Percentiles rank a stretch among this genome's conserved stretches.
Evolutionary conservation across 2,797 vertebrate genomes (phyloP).

Genomic region (Diglossa cyanea): DNA sequence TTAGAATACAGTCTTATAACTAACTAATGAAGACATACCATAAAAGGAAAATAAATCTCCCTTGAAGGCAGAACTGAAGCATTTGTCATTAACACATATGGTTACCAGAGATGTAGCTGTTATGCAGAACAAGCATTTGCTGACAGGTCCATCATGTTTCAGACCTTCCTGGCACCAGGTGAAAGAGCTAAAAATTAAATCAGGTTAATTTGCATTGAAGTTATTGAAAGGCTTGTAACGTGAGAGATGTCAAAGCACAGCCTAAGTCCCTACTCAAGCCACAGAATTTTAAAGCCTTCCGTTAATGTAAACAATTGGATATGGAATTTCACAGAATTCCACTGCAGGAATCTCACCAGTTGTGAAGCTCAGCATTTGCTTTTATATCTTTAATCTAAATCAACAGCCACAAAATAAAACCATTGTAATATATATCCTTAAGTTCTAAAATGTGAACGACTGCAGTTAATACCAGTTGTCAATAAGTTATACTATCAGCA

Average conservation of each 20-base stretch:
- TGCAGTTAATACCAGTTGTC: background rate
- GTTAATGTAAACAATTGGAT: background rate
- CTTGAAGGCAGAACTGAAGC: background rate
- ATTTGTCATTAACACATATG: background rate
- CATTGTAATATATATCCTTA: background rate
- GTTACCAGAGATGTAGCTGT: constrained; percentile 55
- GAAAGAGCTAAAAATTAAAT: constrained; percentile 11
- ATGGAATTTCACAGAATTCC: background rate
- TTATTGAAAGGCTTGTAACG: background rate
- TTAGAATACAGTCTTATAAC: constrained; percentile 38
- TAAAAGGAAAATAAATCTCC: constrained; percentile 41
- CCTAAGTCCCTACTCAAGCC: background rate
- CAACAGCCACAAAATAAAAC: background rate
- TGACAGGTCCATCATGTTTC: constrained; percentile 71
- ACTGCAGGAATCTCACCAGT: background rate
- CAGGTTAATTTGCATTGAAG: background rate
- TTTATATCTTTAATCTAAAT: background rate
- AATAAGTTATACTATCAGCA: background rate
- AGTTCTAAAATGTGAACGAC: background rate
- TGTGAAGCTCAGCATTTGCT: background rate
- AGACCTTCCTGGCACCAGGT: constrained; percentile 60
- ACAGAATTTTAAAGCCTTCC: background rate
- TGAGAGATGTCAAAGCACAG: background rate
- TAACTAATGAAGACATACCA: constrained; percentile 49
- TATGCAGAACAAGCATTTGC: constrained; percentile 63